These are phyloP conservation scores for Galerucella pusilla DNA, from an alignment of 2,888 invertebrate genomes.

Conservation along the genomic window DNA sequence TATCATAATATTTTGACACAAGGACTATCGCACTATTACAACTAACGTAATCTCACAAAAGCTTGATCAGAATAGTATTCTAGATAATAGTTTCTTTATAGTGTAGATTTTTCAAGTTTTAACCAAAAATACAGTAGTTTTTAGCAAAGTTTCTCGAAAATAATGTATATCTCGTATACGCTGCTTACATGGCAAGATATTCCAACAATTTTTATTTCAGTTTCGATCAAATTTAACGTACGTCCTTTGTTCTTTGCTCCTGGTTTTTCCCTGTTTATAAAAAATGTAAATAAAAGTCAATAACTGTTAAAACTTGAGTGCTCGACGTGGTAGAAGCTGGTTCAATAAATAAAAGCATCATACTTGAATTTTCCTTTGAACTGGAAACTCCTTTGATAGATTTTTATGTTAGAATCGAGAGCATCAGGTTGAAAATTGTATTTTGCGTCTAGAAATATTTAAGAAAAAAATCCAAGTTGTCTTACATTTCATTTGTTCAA, in stretches of 20 bases:
- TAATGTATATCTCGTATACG: too few relatives aligned
- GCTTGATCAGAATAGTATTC: too few relatives aligned
- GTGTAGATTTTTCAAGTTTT: too few relatives aligned
- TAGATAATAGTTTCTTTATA: too few relatives aligned
- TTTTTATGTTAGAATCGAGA: conserved; percentile 25
- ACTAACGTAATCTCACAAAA: too few relatives aligned
- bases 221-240: not conserved
- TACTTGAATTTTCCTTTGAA: conserved; percentile 25
- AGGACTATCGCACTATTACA: too few relatives aligned
- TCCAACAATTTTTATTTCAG: not conserved
- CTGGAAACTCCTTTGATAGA: conserved; percentile 20
- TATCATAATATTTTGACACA: too few relatives aligned
- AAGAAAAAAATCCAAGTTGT: not conserved
- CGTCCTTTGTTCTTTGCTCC: not conserved
- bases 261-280: not conserved
- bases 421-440: conserved; percentile 23
- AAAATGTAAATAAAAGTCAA: not conserved
- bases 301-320: not conserved
- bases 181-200: not conserved
- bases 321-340: not conserved
- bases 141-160: too few relatives aligned
- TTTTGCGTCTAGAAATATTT: not conserved
- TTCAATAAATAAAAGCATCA: conserved; percentile 12
- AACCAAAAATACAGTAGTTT: too few relatives aligned
- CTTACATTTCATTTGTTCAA: not conserved